Base-by-base conservation (phyloP, 2,113 vertebrate genomes). In the Chlorodrepanis virens region DNA sequence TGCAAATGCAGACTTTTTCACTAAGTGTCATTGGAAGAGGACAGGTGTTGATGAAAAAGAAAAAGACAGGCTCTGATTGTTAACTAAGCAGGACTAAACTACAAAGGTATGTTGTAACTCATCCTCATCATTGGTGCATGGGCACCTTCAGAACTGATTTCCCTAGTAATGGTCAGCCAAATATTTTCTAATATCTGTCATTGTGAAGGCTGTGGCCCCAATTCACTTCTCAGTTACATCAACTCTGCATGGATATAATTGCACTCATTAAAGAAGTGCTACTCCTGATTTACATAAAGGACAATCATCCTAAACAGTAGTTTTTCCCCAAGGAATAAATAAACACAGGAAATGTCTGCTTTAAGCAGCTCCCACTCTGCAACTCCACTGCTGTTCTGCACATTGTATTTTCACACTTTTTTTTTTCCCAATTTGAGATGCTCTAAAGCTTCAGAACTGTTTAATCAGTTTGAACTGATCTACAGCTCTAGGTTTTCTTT, bases 391-490 rank as follows among this genome's bases (percentile, higher is more conserved):
- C 52, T 79, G 22, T 75, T 93, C 72, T 50, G 35, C 57, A 79
- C 69, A 89, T 21, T 64, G 18, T 78, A 77, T 88, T 92, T 96
- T 95, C 64, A 76, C 64, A 65, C 29, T 17, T 14, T 80, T 60
- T 16, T 16, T 57, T 79, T 49, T 10, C 29, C 29, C 56, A 72
- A 25, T 77, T 45, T 83, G 47, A 86, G 64, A 81, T 94, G 50
- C 71, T 93, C 67, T 88, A 91, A 92, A 96, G 40, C 69, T 90
- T 87, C 56, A 79, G 49, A 81, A 89, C 14, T 86, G 64, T 92
- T 96, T 92, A 92, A 84, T 93, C 90, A 68, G 56, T 78, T 56
- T 90, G 78, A 93, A 93, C 10, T 71, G 82, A 90, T 92, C 60
- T 90, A 90, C 52, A 70, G 71, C 28, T 75, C 76, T 60, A 72